Conservation (phyloP, 2,113 vertebrate species). For the Nipponia nippon region DNA sequence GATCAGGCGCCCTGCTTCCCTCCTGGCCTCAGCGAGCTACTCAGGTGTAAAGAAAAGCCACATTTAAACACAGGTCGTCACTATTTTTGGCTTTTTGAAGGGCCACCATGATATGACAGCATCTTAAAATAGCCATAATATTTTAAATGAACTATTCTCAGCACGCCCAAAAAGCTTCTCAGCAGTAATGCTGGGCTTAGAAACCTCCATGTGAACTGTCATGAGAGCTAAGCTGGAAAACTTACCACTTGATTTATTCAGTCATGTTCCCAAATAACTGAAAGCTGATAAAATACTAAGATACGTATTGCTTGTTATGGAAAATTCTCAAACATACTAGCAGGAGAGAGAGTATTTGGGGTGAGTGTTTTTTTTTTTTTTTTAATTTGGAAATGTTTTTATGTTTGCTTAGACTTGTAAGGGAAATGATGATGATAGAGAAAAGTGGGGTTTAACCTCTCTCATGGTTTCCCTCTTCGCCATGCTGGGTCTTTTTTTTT, state of each 20-base stretch:
- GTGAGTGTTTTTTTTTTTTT: neutral
- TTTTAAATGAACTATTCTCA: neutral
- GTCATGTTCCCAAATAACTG: neutral
- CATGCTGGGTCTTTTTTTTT: neutral
- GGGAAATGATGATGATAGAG: neutral
- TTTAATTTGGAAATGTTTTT: neutral
- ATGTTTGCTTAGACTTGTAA: neutral
- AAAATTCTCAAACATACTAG: neutral
- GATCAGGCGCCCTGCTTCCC: neutral
- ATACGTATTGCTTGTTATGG: neutral
- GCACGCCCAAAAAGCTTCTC: neutral
- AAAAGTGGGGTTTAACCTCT: neutral
- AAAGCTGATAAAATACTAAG: neutral
- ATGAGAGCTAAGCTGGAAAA: neutral
- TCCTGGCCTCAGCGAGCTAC: neutral
- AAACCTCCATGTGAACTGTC: neutral
- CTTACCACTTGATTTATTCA: slow-evolving; percentile 31
- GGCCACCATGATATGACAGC: neutral
- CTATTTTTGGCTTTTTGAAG: neutral
- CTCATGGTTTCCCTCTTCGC: neutral
- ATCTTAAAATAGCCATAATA: neutral
- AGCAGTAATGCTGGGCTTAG: neutral
- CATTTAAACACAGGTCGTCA: neutral
- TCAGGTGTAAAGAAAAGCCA: neutral
- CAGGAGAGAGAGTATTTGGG: neutral